phyloP scores from a whole-genome alignment of 37 sponge, comb jelly and placozoan genomes.

The Aplysina aerophoba region DNA sequence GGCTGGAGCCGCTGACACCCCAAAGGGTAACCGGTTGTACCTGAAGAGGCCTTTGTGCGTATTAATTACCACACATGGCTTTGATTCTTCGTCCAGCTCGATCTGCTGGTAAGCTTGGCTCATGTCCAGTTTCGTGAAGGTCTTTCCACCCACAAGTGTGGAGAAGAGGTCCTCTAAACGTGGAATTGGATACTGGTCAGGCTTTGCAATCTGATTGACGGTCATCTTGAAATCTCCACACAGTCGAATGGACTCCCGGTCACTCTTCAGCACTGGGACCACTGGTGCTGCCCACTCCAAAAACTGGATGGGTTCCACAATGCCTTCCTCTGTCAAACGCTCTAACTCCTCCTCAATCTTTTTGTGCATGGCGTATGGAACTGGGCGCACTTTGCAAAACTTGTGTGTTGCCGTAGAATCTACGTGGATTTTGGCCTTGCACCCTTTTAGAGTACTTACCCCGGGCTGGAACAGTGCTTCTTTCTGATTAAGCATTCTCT shows the following conservation, averaged over 20 bases:
- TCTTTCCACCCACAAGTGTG: not conserved
- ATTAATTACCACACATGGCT: too few species aligned
- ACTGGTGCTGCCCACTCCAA: not conserved
- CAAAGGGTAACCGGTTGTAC: too few species aligned
- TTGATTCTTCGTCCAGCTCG: too few species aligned
- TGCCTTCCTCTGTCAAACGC: not conserved
- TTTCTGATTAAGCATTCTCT: not conserved
- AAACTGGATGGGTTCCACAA: not conserved
- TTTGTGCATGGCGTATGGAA: not conserved
- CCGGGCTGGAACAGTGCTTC: not conserved
- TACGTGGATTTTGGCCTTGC: not conserved
- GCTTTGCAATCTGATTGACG: not conserved
- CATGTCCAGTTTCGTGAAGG: slow-evolving; percentile 9
- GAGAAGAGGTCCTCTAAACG: not conserved
- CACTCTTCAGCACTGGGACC: not conserved
- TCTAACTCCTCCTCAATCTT: not conserved
- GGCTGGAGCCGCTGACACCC: too few species aligned
- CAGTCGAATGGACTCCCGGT: not conserved
- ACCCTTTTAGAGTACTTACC: not conserved
- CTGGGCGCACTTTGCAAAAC: not conserved
- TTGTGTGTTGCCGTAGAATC: not conserved
- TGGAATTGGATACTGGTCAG: not conserved
- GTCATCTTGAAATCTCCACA: not conserved
- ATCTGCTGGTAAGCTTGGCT: slow-evolving; percentile 18
- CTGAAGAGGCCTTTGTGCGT: too few species aligned